Percentiles rank a stretch among this genome's conserved stretches.
Evolutionary conservation across 2,797 vertebrate genomes (phyloP).

Genomic region (Epinephelus awoara): DNA sequence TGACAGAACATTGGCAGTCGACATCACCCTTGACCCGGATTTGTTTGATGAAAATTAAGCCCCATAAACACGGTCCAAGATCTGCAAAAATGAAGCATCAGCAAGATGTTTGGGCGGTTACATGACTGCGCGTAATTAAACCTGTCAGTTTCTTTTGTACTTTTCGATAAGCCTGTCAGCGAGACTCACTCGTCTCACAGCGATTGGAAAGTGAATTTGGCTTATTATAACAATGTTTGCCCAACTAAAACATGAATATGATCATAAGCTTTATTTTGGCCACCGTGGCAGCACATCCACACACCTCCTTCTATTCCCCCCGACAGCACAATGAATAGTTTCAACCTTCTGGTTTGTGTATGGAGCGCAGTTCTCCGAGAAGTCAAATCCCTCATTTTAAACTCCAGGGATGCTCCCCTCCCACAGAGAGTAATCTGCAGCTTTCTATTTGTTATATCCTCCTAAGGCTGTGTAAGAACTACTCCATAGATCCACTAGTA

Average conservation of each 20-base stretch:
- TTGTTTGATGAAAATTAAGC: constrained; percentile 48
- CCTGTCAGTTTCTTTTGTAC: constrained; percentile 38
- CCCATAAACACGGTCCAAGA: not conserved
- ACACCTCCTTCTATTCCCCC: constrained; percentile 7
- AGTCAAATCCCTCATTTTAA: constrained; percentile 70
- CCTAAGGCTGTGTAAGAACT: constrained; percentile 73
- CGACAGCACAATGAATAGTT: constrained; percentile 37
- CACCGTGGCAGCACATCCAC: not conserved
- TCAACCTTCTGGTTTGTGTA: constrained; percentile 61
- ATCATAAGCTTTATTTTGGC: constrained; percentile 25
- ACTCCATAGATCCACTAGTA: constrained; percentile 56
- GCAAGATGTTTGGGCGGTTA: constrained; percentile 14
- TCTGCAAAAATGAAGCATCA: constrained; percentile 23
- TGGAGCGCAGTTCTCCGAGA: constrained; percentile 38
- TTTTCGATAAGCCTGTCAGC: constrained; percentile 33
- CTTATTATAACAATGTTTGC: constrained; percentile 8
- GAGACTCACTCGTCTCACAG: constrained; percentile 33
- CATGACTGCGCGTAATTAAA: constrained; percentile 36
- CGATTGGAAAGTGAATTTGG: constrained; percentile 24
- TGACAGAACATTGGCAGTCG: constrained; percentile 56
- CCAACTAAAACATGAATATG: constrained; percentile 31
- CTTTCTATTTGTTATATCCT: constrained; percentile 78
- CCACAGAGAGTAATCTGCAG: constrained; percentile 76
- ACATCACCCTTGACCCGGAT: constrained; percentile 36
- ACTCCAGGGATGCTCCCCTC: constrained; percentile 69